phyloP scores from a whole-genome alignment of 2,888 invertebrate genomes.

The Drosophila tripunctata region DNA sequence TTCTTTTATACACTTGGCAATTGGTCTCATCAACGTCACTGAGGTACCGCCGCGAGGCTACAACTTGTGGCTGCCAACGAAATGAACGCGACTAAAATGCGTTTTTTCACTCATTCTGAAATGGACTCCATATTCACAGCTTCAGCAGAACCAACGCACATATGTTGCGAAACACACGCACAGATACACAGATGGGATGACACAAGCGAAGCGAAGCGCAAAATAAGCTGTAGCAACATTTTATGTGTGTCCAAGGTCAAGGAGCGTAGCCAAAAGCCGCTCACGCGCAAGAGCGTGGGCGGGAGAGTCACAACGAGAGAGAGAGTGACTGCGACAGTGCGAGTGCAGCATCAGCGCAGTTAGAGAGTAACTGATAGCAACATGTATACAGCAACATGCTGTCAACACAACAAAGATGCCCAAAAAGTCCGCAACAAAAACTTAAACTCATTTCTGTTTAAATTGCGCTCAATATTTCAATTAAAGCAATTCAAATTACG shows the following conservation, averaged over 20 bases:
- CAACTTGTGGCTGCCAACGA: slow-evolving; percentile 72
- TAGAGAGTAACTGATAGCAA: slow-evolving; percentile 3
- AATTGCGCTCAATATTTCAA: neutral
- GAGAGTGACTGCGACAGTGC: neutral
- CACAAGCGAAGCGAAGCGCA: slow-evolving; percentile 18
- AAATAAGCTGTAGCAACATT: slow-evolving; percentile 52
- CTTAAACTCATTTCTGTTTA: slow-evolving; percentile 1
- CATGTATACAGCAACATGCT: slow-evolving; percentile 35
- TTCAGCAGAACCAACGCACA: slow-evolving; percentile 23
- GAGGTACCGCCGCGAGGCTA: slow-evolving; percentile 31
- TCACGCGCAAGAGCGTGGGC: slow-evolving; percentile 36
- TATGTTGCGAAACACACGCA: neutral
- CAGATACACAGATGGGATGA: slow-evolving; percentile 9
- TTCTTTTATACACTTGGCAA: slow-evolving; percentile 16
- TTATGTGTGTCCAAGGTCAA: slow-evolving; percentile 72
- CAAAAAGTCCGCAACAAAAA: neutral
- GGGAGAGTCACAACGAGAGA: slow-evolving; percentile 18
- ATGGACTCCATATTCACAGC: slow-evolving; percentile 39
- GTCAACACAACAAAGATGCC: neutral
- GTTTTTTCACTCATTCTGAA: slow-evolving; percentile 34
- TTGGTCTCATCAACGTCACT: neutral
- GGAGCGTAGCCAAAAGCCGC: slow-evolving; percentile 55
- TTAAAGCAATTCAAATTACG: slow-evolving; percentile 6
- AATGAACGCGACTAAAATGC: slow-evolving; percentile 58
- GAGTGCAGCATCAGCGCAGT: slow-evolving; percentile 41